phyloP scores from a whole-genome alignment of 2,888 invertebrate genomes.

The Drosophila koepferae region DNA sequence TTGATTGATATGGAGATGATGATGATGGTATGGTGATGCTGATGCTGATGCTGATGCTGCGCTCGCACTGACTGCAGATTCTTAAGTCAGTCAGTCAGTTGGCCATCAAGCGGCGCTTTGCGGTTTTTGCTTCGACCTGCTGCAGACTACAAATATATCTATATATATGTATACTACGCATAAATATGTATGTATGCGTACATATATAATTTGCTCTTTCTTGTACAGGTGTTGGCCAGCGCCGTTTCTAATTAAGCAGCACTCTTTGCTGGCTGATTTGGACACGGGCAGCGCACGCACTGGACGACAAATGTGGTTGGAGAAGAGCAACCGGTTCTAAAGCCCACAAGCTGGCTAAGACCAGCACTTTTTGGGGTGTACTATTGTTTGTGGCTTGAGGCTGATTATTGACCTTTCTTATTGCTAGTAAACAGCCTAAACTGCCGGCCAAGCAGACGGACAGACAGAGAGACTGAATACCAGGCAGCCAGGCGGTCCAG shows the following conservation, averaged over 20 bases:
- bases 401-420: conserved; percentile 74
- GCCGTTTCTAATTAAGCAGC: conserved; percentile 76
- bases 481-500: conserved; percentile 6
- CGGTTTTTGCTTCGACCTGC: conserved; percentile 53
- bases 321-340: conserved; percentile 50
- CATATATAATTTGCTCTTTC: conserved; percentile 11
- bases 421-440: conserved; percentile 59
- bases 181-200: not conserved
- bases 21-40: conserved; percentile 48
- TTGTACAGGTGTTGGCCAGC: conserved; percentile 71
- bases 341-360: conserved; percentile 35
- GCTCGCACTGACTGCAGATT: conserved; percentile 47
- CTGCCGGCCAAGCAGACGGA: conserved; percentile 4
- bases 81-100: conserved; percentile 72
- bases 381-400: conserved; percentile 48
- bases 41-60: conserved; percentile 30
- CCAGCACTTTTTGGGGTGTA: conserved; percentile 40
- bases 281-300: conserved; percentile 31
- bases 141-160: conserved; percentile 28
- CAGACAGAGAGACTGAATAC: not conserved
- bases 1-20: conserved; percentile 60
- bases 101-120: conserved; percentile 78
- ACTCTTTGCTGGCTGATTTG: conserved; percentile 50
- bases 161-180: not conserved
- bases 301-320: conserved; percentile 47